phyloP scores from a whole-genome alignment of 1,140 invertebrate species.

The Lithobius niger region DNA sequence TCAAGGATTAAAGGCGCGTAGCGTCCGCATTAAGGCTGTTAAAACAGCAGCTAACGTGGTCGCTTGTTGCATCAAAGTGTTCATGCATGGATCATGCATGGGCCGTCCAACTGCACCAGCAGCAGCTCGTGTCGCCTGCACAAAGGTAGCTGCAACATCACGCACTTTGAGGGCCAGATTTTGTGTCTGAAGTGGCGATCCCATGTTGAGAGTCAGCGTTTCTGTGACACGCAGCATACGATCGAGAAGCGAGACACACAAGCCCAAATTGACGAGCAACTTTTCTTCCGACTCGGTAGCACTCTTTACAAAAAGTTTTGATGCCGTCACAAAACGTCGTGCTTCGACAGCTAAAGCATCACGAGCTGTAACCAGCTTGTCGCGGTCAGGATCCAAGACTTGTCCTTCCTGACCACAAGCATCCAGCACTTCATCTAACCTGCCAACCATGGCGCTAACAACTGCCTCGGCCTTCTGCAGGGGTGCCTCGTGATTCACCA shows the following conservation, averaged over 20 bases:
- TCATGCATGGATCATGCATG: constrained; percentile 35
- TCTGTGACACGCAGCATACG: constrained; percentile 44
- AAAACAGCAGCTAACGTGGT: constrained; percentile 65
- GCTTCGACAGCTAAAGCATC: constrained; percentile 65
- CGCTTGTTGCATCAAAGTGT: constrained; percentile 48
- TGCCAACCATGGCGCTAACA: constrained; percentile 45
- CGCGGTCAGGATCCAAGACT: neutral
- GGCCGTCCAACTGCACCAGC: constrained; percentile 29
- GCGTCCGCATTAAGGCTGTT: constrained; percentile 59
- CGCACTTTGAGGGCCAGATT: constrained; percentile 63
- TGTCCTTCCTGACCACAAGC: constrained; percentile 44
- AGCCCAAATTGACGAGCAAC: constrained; percentile 47
- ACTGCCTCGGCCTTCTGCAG: constrained; percentile 49
- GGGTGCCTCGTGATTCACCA: constrained; percentile 28
- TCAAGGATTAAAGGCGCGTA: constrained; percentile 62
- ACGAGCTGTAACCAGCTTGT: constrained; percentile 35
- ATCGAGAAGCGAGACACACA: constrained; percentile 52
- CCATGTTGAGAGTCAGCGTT: constrained; percentile 53
- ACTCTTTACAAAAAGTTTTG: constrained; percentile 64
- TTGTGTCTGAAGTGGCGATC: constrained; percentile 58
- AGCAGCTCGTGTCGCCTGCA: constrained; percentile 27
- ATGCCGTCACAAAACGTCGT: constrained; percentile 63
- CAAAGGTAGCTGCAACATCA: constrained; percentile 48
- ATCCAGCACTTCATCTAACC: constrained; percentile 50
- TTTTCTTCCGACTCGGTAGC: constrained; percentile 46